Base-by-base conservation (phyloP, 1,140 invertebrate genomes). In the Phthorimaea operculella region DNA sequence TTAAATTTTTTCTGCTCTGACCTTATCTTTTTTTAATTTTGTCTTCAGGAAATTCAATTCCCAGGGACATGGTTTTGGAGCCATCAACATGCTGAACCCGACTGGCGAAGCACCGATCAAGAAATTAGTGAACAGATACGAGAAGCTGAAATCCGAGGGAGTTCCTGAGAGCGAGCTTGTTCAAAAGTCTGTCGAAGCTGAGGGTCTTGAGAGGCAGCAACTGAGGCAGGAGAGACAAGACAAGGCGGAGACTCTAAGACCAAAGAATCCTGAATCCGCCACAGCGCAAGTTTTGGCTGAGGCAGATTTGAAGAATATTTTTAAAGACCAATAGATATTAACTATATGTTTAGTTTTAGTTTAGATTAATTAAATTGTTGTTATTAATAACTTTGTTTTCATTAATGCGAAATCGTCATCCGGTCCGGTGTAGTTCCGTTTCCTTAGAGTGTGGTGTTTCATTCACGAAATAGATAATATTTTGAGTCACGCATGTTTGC, bases 31-130 rank as follows among this genome's bases (percentile, higher is more conserved):
- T 28, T 4, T 28, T 28, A 42, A 42, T n/a, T 36, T 36, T 42
- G 39, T 42, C 39, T 42, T 11, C 50, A 92, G 91, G 16, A 88
- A 89, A 71, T 90, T 90, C 54, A 90, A 92, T 58, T 86, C 87
- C 45, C 79, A 86, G 42, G 85, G 87, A 18, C 86, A 76, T 55
- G 79, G 86, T 16, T 63, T 87, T 39, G 87, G 87, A 42, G 70
- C 76, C 0, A 76, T 87, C 9, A 86, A 88, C 58, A 72, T 92
- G 42, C 60, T 79, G 9, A 87, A 79, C 64, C 68, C 73, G 1
- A 78, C 66, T 48, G 70, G 79, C 12, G 75, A 80, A 62, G 88
- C 89, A 0, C 78, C 88, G 58, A 88, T 87, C 4, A 89, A 90
- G 74, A 84, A 80, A 54, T 89, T 92, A 64, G 67, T 92, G 4